These are phyloP conservation scores for Stenotaenia linearis DNA, from an alignment of 2,888 invertebrate genomes.

Conservation along the genomic window DNA sequence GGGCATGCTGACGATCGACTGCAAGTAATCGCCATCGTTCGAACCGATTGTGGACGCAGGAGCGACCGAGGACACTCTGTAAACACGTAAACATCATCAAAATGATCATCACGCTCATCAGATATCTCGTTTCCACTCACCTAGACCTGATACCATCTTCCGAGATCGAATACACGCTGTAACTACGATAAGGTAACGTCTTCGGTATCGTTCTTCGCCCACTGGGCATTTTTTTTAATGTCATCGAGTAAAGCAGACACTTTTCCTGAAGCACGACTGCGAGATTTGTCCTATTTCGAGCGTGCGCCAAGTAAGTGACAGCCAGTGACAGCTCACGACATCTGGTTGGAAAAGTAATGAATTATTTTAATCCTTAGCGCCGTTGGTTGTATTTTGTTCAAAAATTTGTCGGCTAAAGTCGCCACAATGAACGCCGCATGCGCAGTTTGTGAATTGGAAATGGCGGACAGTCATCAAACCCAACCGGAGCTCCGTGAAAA, in stretches of 20 bases:
- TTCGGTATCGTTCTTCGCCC: slow-evolving; percentile 10
- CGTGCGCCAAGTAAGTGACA: neutral
- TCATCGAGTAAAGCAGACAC: no score
- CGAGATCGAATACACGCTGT: neutral
- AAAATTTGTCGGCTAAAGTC: neutral
- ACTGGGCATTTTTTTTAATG: slow-evolving; percentile 17
- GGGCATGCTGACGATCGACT: slow-evolving; percentile 37
- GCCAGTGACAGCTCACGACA: no score
- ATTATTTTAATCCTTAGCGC: neutral
- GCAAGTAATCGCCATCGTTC: neutral
- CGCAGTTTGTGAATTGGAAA: neutral
- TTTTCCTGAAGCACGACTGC: no score
- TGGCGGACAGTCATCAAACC: slow-evolving; percentile 29
- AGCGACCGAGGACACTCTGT: neutral
- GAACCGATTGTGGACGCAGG: neutral
- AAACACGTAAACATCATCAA: neutral
- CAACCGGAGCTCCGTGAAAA: slow-evolving; percentile 27
- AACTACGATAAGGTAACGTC: neutral
- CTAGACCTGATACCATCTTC: slow-evolving; percentile 7
- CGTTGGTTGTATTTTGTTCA: neutral
- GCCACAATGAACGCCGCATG: neutral
- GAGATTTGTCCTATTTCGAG: neutral
- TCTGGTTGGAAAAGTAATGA: no score
- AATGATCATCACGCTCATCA: no score
- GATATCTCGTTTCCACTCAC: no score